Conservation (phyloP, 2,113 vertebrate genomes). For the Gracilinanus agilis region DNA sequence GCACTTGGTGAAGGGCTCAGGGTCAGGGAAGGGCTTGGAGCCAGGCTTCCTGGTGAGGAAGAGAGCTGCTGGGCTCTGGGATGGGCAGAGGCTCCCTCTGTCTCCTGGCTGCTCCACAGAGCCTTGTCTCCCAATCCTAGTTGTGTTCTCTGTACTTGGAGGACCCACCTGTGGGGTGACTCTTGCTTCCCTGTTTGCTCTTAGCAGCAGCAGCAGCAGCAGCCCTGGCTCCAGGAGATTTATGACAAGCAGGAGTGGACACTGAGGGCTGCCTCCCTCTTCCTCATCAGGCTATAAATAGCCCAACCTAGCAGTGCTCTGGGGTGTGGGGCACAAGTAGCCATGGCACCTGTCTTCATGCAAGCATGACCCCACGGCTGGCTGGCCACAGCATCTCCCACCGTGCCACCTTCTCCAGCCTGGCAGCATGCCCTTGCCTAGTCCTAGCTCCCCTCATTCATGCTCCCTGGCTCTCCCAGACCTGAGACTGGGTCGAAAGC, state of each 20-base stretch:
- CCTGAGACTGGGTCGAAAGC: neutral
- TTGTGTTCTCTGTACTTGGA: neutral
- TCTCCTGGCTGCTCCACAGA: neutral
- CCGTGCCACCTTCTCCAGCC: neutral
- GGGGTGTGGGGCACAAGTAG: neutral
- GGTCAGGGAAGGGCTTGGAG: neutral
- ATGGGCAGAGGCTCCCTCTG: neutral
- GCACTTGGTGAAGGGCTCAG: neutral
- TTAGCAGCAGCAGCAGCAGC: neutral
- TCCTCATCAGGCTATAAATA: neutral
- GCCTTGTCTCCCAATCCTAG: neutral
- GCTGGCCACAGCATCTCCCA: neutral
- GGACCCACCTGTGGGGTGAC: neutral
- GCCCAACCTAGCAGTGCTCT: neutral
- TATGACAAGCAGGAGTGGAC: neutral
- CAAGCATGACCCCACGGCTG: neutral
- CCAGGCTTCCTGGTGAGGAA: neutral
- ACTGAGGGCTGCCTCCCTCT: neutral
- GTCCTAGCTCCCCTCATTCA: neutral
- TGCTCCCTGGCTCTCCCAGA: neutral
- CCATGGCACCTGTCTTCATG: neutral
- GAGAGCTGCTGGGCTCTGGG: neutral
- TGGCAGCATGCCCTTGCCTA: neutral
- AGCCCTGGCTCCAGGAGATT: no score
- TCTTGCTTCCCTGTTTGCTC: neutral